These are phyloP conservation scores for Pogonomyrmex californicus DNA, from an alignment of 1,140 invertebrate species.

Conservation along the genomic window DNA sequence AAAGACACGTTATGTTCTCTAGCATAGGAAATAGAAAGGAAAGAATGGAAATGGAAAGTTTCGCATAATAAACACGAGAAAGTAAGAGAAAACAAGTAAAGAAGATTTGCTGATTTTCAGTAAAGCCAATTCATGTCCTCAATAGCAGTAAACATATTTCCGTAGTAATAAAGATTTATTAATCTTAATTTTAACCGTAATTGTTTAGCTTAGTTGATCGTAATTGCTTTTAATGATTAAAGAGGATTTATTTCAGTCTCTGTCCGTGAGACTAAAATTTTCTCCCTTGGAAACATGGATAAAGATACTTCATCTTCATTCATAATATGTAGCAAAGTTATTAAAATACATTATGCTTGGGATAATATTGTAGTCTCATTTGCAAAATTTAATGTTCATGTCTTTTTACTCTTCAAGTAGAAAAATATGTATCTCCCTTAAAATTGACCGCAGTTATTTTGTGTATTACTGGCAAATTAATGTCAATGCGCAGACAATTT, in stretches of 20 bases:
- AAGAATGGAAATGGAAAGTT: not conserved
- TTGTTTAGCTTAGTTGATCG: conserved; percentile 12
- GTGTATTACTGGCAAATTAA: conserved; percentile 9
- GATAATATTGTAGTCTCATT: conserved; percentile 23
- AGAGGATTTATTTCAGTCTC: conserved; percentile 45
- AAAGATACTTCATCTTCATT: conserved; percentile 51
- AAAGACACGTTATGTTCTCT: conserved; percentile 23
- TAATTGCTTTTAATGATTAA: conserved; percentile 41
- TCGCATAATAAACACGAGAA: conserved; percentile 41
- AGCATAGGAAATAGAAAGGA: not conserved
- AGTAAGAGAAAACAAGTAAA: conserved; percentile 39
- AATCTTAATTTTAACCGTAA: conserved; percentile 33
- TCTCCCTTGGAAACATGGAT: conserved; percentile 1
- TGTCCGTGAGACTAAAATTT: conserved; percentile 50
- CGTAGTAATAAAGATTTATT: conserved; percentile 4
- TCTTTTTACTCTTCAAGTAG: not conserved
- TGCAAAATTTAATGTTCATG: conserved; percentile 26
- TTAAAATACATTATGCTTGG: conserved; percentile 46
- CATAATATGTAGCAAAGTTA: conserved; percentile 16
- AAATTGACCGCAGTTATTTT: conserved; percentile 9
- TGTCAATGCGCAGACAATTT: conserved; percentile 10
- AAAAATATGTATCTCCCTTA: not conserved
- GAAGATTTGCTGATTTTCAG: conserved; percentile 55
- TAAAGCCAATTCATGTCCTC: conserved; percentile 51
- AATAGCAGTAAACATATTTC: conserved; percentile 49